Base-by-base conservation (phyloP, 2,113 vertebrate genomes). In the Erpornis zantholeuca region DNA sequence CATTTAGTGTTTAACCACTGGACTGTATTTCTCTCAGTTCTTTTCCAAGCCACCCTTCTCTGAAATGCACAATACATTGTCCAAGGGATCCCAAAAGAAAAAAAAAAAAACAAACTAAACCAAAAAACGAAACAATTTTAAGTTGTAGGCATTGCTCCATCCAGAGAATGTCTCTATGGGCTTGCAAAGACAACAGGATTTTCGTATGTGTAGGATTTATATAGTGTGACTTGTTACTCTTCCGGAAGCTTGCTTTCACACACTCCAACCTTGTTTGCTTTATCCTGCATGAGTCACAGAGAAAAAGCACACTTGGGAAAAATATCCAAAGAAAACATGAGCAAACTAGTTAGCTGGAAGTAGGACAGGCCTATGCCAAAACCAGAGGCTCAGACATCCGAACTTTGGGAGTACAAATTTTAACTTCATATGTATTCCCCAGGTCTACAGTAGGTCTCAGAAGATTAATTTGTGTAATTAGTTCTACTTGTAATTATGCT, bases 181-280 rank as follows among this genome's bases (percentile, higher is more conserved):
- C 70, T 86, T 88, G 75, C 89, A 96, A 94, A 95, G 69, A 76
- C 56, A 88, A 44, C 35, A 88, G 76, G 35, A 40, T 73, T 96
- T 85, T 73, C 24, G 1, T n/a, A 81, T 65, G 52, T 82, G 82
- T 81, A 93, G 71, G 86, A 94, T 96, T 94, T 88, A 57, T 45
- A 92, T 31, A 88, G 90, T 88, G 82, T 88, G 78, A 77, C 45
- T 89, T 54, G 50, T 88, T 84, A 87, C 57, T 81, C 76, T 87
- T 95, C 83, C 8, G 61, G 79, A 97, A 97, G 69, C 50, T 88
- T 97, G 71, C 45, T 94, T 96, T 96, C 82, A 86, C 66, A 84
- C 72, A 49, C 86, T 88, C 85, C 69, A 71, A 94, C 92, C 71
- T 89, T 82, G 59, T 36, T 60, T 92, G 86, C 82, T 87, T 96